Conservation (phyloP, 1,140 invertebrate species). For the Plutomurus gul region DNA sequence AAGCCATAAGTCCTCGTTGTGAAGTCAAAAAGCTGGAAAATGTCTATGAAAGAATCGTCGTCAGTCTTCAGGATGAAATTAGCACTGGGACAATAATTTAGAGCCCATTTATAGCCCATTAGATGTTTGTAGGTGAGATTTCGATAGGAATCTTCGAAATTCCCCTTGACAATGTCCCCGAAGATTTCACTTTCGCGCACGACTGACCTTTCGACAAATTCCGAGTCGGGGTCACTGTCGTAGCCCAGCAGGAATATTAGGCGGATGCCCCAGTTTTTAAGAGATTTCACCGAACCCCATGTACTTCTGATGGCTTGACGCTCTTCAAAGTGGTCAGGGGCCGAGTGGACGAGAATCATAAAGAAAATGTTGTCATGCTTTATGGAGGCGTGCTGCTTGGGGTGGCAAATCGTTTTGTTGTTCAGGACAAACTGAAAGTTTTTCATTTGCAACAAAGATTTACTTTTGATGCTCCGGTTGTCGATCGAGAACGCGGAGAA, state of each 20-base stretch:
- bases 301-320: constrained; percentile 57
- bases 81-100: constrained; percentile 58
- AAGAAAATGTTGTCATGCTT: constrained; percentile 46
- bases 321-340: constrained; percentile 57
- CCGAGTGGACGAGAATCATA: constrained; percentile 57
- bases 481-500: not conserved
- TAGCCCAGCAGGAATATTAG: constrained; percentile 56
- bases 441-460: constrained; percentile 35
- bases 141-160: constrained; percentile 60
- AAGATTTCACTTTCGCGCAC: constrained; percentile 49
- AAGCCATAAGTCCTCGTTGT: constrained; percentile 54
- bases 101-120: constrained; percentile 61
- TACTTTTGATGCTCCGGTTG: not conserved
- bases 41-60: constrained; percentile 63
- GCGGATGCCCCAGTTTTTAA: constrained; percentile 49
- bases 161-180: constrained; percentile 59
- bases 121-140: constrained; percentile 63
- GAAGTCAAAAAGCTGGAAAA: constrained; percentile 58
- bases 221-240: constrained; percentile 25
- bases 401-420: constrained; percentile 40
- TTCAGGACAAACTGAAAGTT: constrained; percentile 47
- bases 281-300: constrained; percentile 51
- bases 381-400: not conserved
- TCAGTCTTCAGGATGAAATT: constrained; percentile 62
- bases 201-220: constrained; percentile 43